Conservation (phyloP, 1,140 invertebrate genomes). For the Chrysopa pallens region DNA sequence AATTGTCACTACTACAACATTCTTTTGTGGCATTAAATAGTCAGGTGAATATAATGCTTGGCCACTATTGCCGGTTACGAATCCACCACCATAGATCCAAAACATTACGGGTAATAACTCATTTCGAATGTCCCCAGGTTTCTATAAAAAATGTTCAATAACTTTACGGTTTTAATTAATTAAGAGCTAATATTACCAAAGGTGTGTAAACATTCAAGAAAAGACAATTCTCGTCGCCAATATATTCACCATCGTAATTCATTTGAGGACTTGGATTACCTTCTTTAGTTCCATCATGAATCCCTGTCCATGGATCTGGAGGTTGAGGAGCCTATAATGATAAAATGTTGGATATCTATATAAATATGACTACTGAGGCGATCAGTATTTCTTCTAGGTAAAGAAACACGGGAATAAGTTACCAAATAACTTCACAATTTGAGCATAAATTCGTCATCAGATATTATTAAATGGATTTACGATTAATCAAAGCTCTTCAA, state of each 20-base stretch:
- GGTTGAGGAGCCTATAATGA: conserved; percentile 31
- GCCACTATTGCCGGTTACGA: conserved; percentile 36
- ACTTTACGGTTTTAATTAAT: not conserved
- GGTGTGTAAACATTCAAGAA: no score
- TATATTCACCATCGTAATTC: not conserved
- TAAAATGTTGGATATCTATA: no score
- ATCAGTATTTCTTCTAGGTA: no score
- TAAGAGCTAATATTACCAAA: no score
- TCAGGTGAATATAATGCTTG: conserved; percentile 38
- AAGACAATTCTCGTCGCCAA: no score
- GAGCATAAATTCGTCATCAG: no score
- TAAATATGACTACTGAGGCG: no score
- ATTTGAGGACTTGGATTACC: conserved; percentile 30
- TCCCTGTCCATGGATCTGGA: conserved; percentile 29
- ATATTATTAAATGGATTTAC: no score
- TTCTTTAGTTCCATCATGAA: conserved; percentile 30
- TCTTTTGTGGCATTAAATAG: conserved; percentile 33
- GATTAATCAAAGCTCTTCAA: no score
- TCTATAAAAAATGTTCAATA: not conserved
- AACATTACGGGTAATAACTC: conserved; percentile 41
- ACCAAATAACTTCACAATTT: no score
- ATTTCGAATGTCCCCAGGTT: not conserved
- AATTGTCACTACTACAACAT: conserved; percentile 43
- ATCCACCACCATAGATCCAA: conserved; percentile 55
- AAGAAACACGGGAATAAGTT: no score